Conservation (phyloP, 2,113 vertebrate species). For the Catagonus wagneri region DNA sequence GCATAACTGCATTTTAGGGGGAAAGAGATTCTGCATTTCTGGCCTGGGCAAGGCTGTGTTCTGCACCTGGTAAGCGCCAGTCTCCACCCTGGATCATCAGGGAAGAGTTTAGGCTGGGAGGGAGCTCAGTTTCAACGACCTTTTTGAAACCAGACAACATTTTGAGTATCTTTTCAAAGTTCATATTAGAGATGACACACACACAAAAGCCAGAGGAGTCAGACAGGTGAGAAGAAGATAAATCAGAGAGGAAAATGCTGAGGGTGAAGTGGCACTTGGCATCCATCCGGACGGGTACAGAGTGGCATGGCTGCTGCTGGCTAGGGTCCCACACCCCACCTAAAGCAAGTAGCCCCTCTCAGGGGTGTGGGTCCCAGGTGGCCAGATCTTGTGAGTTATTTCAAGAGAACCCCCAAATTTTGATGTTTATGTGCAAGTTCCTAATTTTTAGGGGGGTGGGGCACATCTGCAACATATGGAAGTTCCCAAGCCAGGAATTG, state of each 20-base stretch:
- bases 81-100: background rate
- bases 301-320: no score
- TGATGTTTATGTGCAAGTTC: background rate
- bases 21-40: background rate
- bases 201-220: background rate
- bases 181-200: background rate
- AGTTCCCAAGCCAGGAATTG: no score
- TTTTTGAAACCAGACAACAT: background rate
- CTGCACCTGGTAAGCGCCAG: background rate
- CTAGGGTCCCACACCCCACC: accelerated
- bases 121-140: background rate
- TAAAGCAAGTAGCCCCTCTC: background rate
- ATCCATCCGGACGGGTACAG: background rate
- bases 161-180: background rate
- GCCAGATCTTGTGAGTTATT: background rate
- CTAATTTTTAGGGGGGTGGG: background rate
- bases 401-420: background rate
- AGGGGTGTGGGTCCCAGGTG: background rate
- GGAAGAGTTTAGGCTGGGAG: background rate
- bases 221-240: background rate
- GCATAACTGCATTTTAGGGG: background rate
- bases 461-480: no score
- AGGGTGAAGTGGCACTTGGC: background rate
- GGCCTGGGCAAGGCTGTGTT: background rate
- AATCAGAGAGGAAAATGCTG: background rate